Evolutionary conservation across 2,113 vertebrate genomes (phyloP), one percentile per base, ranked within the genome.

Genomic region (Chelonoidis abingdonii): DNA sequence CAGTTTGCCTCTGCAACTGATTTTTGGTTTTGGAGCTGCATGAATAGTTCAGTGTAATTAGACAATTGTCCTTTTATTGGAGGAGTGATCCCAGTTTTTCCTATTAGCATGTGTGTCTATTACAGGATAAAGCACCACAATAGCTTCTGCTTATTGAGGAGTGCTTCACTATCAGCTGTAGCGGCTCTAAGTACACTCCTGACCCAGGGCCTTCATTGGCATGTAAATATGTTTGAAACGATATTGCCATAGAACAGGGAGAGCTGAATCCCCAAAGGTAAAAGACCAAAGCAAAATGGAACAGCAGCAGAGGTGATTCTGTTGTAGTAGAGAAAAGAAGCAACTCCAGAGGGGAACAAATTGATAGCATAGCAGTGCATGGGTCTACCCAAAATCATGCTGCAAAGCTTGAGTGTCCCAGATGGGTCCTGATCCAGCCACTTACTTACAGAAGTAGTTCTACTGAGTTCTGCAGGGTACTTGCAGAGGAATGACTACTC

Each of bases 1-100:
- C 54, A 1, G 10, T 41, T 57, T 12, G 82, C 69, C 25, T 22
- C 14, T 47, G 50, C 85, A 27, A 14, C n/a, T 50, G 1, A 3
- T 2, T 17, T 29, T 82, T 8, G 6, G 6, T 72, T 29, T 16
- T 56, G 3, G 8, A 41, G 78, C 0, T 0, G 2, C 0, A 2
- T 10, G 17, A 57, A n/a, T 4, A 8, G 0, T 6, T 27, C 1
- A 4, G 31, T 7, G 1, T 31, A 4, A 5, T 2, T 5, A 59
- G 13, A 27, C 9, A 9, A 0, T 19, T 62, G 72, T 76, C 38
- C 22, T 44, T 76, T 41, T 11, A 12, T 13, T 44, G 72, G 72
- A n/a, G 35, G 25, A 44, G 21, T 76, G 38, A 76, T 41, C 44
- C 21, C 3, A 41, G 2, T 52, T 38, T 57, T 80, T 47, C 75